Evolutionary conservation across 2,113 vertebrate species (phyloP), one percentile per base, ranked within the genome.

Genomic region (Caranx ignobilis): DNA sequence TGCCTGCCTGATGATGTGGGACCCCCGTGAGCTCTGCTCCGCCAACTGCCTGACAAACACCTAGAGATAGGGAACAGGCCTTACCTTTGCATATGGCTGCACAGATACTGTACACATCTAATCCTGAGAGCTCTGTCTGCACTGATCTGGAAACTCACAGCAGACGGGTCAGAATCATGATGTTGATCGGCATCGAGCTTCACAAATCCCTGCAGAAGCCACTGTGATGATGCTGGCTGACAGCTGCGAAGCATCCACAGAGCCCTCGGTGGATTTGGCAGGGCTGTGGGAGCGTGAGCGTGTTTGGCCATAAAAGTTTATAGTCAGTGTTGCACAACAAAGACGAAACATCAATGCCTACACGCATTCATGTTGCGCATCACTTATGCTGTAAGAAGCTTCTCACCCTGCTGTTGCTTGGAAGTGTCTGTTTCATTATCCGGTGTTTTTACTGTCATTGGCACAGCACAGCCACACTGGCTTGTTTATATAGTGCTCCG

Each of bases 221-320:
- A 75, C 48, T 78, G 67, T 65, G 37, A 71, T 75, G 65, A 85
- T 81, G 82, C 65, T 68, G 71, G 59, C 75, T 80, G 82, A 85
- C 86, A 91, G 86, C 86, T 86, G 83, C 37, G n/a, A 78, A 64
- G 68, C 72, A 48, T 85, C 80, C 39, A 55, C 61, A 21, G 54
- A 76, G 82, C 52, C 35, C 79, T 86, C 7, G 3, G 12, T 54
- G 71, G 61, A 66, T 83, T 80, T 88, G 81, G 75, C 69, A 60
- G 34, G 21, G 48, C 65, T 68, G 65, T 54, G 11, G 19, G 55
- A 81, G 83, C 43, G 35, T 78, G 78, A 83, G 68, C 16, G 52
- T 55, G 75, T 84, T 86, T 63, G 48, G 74, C 67, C 68, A 50
- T 8, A 70, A 64, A 73, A 77, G 77, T 77, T 84, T 80, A 39